Evolutionary conservation across 2,113 vertebrate genomes (phyloP), one percentile per base, ranked within the genome.

Genomic region (Phyllostomus discolor): DNA sequence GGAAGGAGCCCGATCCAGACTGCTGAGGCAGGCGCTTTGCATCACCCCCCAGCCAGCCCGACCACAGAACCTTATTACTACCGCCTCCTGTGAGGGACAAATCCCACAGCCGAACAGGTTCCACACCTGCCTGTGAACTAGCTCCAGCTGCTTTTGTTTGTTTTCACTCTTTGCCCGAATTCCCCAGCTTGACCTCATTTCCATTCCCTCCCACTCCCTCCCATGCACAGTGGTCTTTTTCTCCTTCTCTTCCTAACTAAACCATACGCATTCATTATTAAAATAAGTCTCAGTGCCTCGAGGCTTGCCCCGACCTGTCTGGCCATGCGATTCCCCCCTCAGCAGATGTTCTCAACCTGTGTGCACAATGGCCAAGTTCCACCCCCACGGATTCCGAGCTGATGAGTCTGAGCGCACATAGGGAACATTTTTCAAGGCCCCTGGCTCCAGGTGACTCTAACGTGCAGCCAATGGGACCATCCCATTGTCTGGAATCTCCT

Each of bases 101-200:
- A 38, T n/a, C n/a, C 69, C 28, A 46, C 24, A 11, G 2, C 11
- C 0, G 0, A 26, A 7, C 4, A 38, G 41, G 14, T 2, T 16
- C 82, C 87, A 24, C 31, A 26, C 31, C 38, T 43, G 48, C 84
- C 73, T 52, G 43, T 5, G 24, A 64, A 33, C 33, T 0, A 9
- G 41, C 38, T 19, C 64, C n/a, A 52, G 52, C n/a, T 48, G 54
- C 28, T 62, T 52, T 31, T 31, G 7, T 64, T 66, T 57, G 20
- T 78, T 46, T 43, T 20, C 43, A 22, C 11, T 15, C 20, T 50
- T 43, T 91, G 16, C n/a, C 14, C 73, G 17, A n/a, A 46, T 4
- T 24, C 28, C 43, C 43, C 24, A 62, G 16, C 28, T 7, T 57
- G 69, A 54, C 28, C 20, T 59, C 59, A 43, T 46, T 80, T 52